phyloP scores from a whole-genome alignment of 2,888 invertebrate genomes.

The Macrosoma leucophasiata region DNA sequence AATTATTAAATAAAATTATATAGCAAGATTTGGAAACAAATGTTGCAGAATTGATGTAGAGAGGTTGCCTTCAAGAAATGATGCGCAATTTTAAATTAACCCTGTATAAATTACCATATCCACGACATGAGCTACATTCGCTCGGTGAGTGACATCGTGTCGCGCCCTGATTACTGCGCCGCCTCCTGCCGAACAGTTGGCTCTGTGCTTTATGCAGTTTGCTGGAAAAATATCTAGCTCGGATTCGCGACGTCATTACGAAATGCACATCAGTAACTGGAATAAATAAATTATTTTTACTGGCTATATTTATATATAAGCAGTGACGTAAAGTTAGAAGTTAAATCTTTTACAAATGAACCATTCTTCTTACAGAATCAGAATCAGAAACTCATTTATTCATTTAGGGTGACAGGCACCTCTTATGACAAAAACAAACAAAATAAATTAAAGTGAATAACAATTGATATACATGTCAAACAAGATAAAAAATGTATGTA shows the following conservation, averaged over 20 bases:
- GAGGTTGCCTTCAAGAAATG: no score
- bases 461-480: no score
- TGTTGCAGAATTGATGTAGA: no score
- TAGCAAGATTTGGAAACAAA: no score
- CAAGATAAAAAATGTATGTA: no score
- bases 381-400: no score
- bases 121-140: not conserved
- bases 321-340: not conserved
- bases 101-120: not conserved
- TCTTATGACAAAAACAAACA: no score
- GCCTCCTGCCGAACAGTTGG: slow-evolving; percentile 16
- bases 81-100: no score
- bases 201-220: slow-evolving; percentile 8
- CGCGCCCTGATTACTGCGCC: slow-evolving; percentile 14
- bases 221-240: slow-evolving; percentile 6
- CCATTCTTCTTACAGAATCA: no score
- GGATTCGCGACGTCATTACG: not conserved
- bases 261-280: not conserved
- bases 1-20: no score
- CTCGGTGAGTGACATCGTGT: not conserved
- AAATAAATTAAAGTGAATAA: no score
- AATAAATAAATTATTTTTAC: not conserved
- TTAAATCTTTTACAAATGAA: slow-evolving; percentile 1
- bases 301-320: slow-evolving; percentile 3
- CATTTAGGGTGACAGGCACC: no score